These are phyloP conservation scores for Paratilapia polleni DNA, from an alignment of 2,113 vertebrate genomes.

Conservation along the genomic window DNA sequence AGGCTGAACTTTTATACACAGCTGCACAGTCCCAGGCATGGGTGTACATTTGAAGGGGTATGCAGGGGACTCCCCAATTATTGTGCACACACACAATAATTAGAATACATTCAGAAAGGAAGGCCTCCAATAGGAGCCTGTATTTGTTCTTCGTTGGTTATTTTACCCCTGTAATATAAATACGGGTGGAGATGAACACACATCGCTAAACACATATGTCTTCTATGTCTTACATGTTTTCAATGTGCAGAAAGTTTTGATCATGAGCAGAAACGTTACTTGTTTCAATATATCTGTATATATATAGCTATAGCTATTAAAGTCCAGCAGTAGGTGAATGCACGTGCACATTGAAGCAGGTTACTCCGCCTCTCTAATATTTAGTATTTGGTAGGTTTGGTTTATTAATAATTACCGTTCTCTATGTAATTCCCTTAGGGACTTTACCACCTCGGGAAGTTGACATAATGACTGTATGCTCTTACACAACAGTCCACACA, in stretches of 20 bases:
- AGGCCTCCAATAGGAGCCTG: not conserved
- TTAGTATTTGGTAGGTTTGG: not conserved
- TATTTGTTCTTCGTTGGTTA: not conserved
- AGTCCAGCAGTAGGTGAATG: not conserved
- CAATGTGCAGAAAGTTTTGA: not conserved
- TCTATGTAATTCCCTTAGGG: constrained; percentile 1
- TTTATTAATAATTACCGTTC: constrained; percentile 63
- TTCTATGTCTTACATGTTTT: not conserved
- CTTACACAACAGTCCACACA: constrained; percentile 39
- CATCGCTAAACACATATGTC: not conserved
- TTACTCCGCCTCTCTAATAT: not conserved
- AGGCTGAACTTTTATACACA: not conserved
- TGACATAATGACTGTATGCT: constrained; percentile 34
- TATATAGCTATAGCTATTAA: too few relatives aligned
- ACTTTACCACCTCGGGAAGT: constrained; percentile 52
- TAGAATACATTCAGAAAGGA: not conserved
- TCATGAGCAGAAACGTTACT: not conserved
- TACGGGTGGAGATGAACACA: not conserved
- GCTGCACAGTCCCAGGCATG: not conserved
- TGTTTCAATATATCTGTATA: not conserved
- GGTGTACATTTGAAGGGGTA: too few relatives aligned
- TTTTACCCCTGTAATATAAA: not conserved
- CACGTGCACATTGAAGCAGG: not conserved
- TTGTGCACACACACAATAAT: too few relatives aligned
- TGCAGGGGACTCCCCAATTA: too few relatives aligned